Percentiles rank a stretch among this genome's conserved stretches.
These are phyloP conservation scores for Oryzias dopingdopingensis DNA, from an alignment of 2,797 vertebrate genomes.

Conservation along the genomic window DNA sequence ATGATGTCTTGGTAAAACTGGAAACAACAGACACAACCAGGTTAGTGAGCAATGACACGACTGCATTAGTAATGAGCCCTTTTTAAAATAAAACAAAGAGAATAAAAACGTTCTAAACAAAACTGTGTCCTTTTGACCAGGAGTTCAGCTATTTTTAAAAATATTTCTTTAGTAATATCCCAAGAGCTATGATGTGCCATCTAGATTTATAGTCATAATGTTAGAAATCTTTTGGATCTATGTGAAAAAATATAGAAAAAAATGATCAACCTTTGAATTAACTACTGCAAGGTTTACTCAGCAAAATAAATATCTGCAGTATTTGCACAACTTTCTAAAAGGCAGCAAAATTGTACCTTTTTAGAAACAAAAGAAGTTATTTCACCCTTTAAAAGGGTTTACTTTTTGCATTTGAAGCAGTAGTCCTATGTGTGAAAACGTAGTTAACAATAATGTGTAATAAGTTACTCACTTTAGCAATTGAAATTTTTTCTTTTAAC, in stretches of 20 bases:
- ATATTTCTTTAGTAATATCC: no score
- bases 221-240: background rate
- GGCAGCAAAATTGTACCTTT: background rate
- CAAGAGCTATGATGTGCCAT: no score
- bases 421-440: background rate
- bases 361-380: constrained; percentile 10
- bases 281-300: background rate
- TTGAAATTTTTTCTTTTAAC: no score
- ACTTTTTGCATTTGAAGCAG: background rate
- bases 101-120: background rate
- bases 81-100: background rate
- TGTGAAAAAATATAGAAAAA: background rate
- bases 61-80: background rate
- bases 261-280: constrained; percentile 6
- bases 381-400: background rate
- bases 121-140: no score
- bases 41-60: constrained; percentile 43
- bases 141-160: no score
- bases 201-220: background rate
- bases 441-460: background rate
- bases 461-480: background rate
- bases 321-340: background rate
- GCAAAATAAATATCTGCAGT: constrained; percentile 5
- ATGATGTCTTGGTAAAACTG: constrained; percentile 80
- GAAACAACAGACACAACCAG: constrained; percentile 70